A percentile compares a stretch with the other conserved stretches of the same genome.
These are phyloP conservation scores for Echinops telfairi DNA, from an alignment of 2,113 vertebrate genomes.

Conservation along the genomic window DNA sequence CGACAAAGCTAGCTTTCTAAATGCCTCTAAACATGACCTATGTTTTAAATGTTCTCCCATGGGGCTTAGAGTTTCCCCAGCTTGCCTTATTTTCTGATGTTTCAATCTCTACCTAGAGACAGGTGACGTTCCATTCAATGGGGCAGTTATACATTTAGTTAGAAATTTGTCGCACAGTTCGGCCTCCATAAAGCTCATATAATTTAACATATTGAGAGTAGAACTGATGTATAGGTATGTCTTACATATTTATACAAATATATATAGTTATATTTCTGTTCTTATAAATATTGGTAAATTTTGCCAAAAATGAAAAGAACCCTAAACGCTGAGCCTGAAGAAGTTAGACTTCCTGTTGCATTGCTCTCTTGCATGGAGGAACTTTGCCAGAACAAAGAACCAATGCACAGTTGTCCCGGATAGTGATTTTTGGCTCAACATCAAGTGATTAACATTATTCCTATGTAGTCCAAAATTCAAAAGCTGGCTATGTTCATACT, in stretches of 20 bases:
- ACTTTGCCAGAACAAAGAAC: not conserved
- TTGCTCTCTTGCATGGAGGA: not conserved
- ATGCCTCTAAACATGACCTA: not conserved
- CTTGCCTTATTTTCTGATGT: not conserved
- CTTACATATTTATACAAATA: not conserved
- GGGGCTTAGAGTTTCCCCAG: not conserved
- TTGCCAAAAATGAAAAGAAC: not conserved
- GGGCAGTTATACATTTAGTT: not conserved
- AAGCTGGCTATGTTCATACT: not conserved
- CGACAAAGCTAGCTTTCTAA: conserved; percentile 58
- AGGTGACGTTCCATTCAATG: conserved; percentile 10
- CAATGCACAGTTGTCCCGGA: not conserved
- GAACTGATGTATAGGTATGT: not conserved
- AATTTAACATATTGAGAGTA: conserved; percentile 24
- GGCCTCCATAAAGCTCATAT: conserved; percentile 24
- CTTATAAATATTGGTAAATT: conserved; percentile 13
- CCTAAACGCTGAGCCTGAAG: conserved; percentile 28
- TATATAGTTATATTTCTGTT: not conserved
- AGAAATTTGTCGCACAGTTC: conserved; percentile 4
- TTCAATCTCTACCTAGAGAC: conserved; percentile 33
- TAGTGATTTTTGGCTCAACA: conserved; percentile 40
- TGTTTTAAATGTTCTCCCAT: conserved; percentile 26
- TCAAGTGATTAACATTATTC: conserved; percentile 52
- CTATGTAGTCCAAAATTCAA: conserved; percentile 29
- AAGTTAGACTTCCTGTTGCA: conserved; percentile 1